Evolutionary conservation across 2,888 invertebrate genomes (phyloP), one percentile per base, ranked within the genome.

Genomic region (Nineta flava): DNA sequence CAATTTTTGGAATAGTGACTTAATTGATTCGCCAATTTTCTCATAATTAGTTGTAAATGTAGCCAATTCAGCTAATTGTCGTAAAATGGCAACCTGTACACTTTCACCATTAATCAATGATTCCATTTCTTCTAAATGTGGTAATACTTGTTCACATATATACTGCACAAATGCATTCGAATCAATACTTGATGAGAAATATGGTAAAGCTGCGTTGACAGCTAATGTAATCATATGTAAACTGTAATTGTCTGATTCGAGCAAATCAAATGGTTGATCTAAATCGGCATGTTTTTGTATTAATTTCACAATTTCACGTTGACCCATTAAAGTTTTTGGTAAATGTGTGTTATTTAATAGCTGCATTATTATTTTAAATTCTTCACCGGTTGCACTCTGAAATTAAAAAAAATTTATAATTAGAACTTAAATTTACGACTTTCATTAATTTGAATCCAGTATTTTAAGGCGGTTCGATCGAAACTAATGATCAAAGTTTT

Each of bases 381-480:
- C 95, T 57, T 90, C 88, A 32, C 90, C 88, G 12, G 85, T 87
- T 26, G 91, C 86, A 73, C 91, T 90, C 81, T 88, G 61, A n/a
- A 62, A 57, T 44, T 34, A 46, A 26, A n/a, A n/a, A 46, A 46
- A n/a, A 9, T n/a, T 9, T 2, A 41, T 41, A n/a, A n/a, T n/a
- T n/a, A n/a, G n/a, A n/a, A n/a, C n/a, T n/a, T n/a, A n/a, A n/a
- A n/a, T n/a, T n/a, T n/a, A n/a, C n/a, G n/a, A n/a, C n/a, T n/a
- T n/a, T n/a, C 3, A 35, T 35, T 35, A 15, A n/a, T n/a, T n/a
- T n/a, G n/a, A n/a, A n/a, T n/a, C n/a, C n/a, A n/a, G n/a, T n/a
- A n/a, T n/a, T n/a, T n/a, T n/a, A n/a, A n/a, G n/a, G n/a, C n/a
- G n/a, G n/a, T n/a, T n/a, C n/a, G n/a, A n/a, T n/a, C n/a, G n/a